A percentile compares a stretch with the other conserved stretches of the same genome.
Conservation (phyloP, 1,140 invertebrate species). For the Nephila pilipes region DNA sequence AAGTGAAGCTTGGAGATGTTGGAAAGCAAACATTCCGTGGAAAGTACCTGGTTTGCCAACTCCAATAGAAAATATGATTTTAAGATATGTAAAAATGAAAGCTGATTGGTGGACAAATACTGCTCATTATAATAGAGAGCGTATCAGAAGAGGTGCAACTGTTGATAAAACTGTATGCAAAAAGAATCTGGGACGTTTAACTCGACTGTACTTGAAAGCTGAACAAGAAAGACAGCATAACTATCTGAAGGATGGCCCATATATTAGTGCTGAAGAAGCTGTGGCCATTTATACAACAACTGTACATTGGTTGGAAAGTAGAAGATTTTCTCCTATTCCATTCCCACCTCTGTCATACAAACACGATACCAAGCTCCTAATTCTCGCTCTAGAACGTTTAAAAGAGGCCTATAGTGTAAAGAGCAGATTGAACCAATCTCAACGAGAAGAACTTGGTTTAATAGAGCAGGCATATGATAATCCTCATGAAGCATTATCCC, state of each 20-base stretch:
- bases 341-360: constrained; percentile 99
- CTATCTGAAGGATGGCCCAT: constrained; percentile 99
- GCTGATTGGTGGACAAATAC: constrained; percentile 99
- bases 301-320: constrained; percentile 99
- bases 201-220: constrained; percentile 97
- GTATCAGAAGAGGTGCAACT: constrained; percentile 94
- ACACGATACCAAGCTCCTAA: constrained; percentile 99
- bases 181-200: constrained; percentile 98
- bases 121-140: constrained; percentile 99
- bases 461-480: constrained; percentile 99
- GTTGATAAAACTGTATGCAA: constrained; percentile 99
- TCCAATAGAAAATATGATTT: constrained; percentile 99
- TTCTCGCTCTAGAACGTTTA: constrained; percentile 96
- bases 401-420: constrained; percentile 99
- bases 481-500: constrained; percentile 98
- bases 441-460: constrained; percentile 98
- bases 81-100: constrained; percentile 99
- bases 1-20: constrained; percentile 99
- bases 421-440: constrained; percentile 98
- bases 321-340: constrained; percentile 98
- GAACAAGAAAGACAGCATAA: constrained; percentile 99
- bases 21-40: constrained; percentile 99
- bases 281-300: constrained; percentile 99
- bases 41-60: constrained; percentile 98
- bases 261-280: constrained; percentile 99